phyloP scores from a whole-genome alignment of 2,113 vertebrate species.

The Rhynchomys soricoides region DNA sequence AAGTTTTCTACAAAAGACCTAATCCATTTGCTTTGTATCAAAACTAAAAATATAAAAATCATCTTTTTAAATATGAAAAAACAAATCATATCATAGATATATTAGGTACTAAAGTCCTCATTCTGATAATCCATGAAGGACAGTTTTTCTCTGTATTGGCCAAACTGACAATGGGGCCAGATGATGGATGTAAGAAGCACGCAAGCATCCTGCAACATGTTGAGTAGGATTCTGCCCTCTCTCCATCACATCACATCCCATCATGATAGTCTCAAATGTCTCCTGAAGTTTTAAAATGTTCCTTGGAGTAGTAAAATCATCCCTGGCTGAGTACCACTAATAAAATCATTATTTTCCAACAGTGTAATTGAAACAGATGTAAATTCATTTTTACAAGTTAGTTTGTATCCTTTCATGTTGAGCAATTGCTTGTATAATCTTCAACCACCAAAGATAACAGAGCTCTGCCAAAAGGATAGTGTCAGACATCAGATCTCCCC shows the following conservation, averaged over 20 bases:
- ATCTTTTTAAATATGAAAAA: background rate
- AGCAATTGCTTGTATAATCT: background rate
- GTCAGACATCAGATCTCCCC: background rate
- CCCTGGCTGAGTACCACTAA: background rate
- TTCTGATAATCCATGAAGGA: background rate
- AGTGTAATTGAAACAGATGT: background rate
- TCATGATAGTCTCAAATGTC: background rate
- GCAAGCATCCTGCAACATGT: fast-evolving
- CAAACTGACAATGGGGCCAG: background rate
- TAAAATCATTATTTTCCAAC: background rate
- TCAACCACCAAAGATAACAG: background rate
- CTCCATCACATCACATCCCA: background rate
- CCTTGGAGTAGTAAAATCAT: background rate
- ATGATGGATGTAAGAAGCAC: background rate
- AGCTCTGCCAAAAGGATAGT: background rate
- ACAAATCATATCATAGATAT: background rate
- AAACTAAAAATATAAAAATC: background rate
- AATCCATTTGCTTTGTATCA: background rate
- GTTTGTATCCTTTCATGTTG: background rate
- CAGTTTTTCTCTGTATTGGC: background rate
- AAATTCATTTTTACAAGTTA: background rate
- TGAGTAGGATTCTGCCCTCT: background rate
- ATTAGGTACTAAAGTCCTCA: background rate
- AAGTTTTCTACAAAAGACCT: background rate
- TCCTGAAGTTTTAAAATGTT: background rate